phyloP scores from a whole-genome alignment of 2,797 vertebrate genomes.

The Morus bassanus region DNA sequence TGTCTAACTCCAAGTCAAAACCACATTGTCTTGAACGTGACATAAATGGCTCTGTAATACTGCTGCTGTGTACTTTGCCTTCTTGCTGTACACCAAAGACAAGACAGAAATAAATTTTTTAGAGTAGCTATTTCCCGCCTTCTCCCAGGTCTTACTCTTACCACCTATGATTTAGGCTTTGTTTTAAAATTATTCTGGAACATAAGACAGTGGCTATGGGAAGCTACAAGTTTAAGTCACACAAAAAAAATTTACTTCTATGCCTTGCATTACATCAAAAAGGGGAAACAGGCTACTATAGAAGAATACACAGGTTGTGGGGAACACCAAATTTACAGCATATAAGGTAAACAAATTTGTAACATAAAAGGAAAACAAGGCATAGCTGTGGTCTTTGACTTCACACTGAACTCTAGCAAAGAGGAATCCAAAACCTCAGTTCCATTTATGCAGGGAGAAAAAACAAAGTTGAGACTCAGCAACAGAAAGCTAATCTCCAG shows the following conservation, averaged over 20 bases:
- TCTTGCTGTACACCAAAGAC: background rate
- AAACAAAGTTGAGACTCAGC: background rate
- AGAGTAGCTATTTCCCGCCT: background rate
- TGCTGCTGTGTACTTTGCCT: background rate
- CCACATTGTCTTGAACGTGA: background rate
- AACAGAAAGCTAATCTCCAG: background rate
- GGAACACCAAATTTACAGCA: background rate
- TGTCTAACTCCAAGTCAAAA: background rate
- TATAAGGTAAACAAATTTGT: background rate
- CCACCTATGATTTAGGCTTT: background rate
- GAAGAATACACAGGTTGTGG: background rate
- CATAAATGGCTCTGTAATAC: background rate
- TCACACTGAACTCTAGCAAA: background rate
- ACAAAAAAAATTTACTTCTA: background rate
- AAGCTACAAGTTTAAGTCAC: background rate
- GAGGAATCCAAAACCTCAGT: background rate
- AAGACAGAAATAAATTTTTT: slow-evolving; percentile 11
- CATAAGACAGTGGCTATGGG: background rate
- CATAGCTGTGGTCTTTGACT: background rate
- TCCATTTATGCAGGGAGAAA: background rate
- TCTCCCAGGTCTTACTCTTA: background rate
- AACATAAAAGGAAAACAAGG: background rate
- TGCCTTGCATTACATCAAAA: background rate
- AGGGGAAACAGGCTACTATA: background rate
- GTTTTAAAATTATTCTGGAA: too few relatives aligned